Evolutionary conservation across 2,888 invertebrate species (phyloP).

Genomic region (Liposcelis brunnea): DNA sequence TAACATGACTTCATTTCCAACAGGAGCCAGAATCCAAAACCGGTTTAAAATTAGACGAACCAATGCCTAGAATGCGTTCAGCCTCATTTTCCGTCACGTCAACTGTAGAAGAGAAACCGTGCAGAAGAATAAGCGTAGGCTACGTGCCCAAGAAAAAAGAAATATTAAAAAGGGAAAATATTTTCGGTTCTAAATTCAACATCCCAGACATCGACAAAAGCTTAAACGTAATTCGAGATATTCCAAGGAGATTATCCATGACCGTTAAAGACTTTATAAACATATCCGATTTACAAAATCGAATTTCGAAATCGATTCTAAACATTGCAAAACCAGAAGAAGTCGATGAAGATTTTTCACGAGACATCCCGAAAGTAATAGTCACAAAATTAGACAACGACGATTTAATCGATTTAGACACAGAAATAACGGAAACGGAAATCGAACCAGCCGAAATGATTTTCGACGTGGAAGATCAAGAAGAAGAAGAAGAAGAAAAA

Average conservation of each 20-base stretch:
- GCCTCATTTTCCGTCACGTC: neutral
- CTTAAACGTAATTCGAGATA: neutral
- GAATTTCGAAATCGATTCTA: neutral
- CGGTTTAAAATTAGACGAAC: no score
- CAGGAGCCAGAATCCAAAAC: no score
- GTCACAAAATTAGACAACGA: neutral
- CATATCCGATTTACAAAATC: neutral
- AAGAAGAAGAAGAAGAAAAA: slow-evolving; percentile 12
- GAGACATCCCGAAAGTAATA: slow-evolving; percentile 1
- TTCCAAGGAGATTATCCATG: neutral
- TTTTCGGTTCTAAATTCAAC: no score
- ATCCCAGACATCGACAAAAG: neutral
- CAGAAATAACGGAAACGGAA: slow-evolving; percentile 10
- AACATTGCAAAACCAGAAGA: no score
- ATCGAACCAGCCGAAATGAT: no score
- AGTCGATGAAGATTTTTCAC: no score
- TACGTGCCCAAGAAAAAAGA: neutral
- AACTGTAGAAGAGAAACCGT: neutral
- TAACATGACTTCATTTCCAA: no score
- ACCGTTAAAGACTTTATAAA: slow-evolving; percentile 1
- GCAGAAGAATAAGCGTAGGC: neutral
- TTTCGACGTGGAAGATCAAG: slow-evolving; percentile 11
- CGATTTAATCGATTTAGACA: neutral
- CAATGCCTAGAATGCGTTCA: no score
- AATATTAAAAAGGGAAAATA: no score